Evolutionary conservation across 2,113 vertebrate species (phyloP).

Genomic region (Chamaetylas fuelleborni): DNA sequence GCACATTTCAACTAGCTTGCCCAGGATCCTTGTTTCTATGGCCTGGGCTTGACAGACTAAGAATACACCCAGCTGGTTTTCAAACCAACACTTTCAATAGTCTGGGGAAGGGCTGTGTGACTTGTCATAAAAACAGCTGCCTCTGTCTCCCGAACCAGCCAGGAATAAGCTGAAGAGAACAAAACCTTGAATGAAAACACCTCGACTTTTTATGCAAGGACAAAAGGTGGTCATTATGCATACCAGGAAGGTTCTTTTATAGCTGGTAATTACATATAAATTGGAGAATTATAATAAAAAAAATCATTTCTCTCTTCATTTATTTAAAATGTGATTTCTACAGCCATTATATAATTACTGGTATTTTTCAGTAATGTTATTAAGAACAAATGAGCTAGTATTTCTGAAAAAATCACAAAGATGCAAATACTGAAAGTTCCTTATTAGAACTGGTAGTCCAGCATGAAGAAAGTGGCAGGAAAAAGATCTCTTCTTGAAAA

Average conservation of each 20-base stretch:
- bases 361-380: constrained; percentile 78
- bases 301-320: constrained; percentile 79
- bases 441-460: constrained; percentile 57
- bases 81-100: constrained; percentile 65
- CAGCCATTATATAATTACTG: constrained; percentile 82
- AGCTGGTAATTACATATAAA: constrained; percentile 83
- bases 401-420: constrained; percentile 74
- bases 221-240: constrained; percentile 84
- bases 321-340: constrained; percentile 79
- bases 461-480: constrained; percentile 25
- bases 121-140: constrained; percentile 77
- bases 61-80: constrained; percentile 77
- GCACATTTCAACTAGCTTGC: constrained; percentile 57
- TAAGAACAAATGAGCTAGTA: constrained; percentile 71
- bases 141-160: constrained; percentile 78
- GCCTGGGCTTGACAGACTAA: constrained; percentile 68
- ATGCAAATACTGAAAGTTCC: constrained; percentile 75
- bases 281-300: constrained; percentile 77
- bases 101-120: constrained; percentile 64
- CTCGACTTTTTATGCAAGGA: constrained; percentile 80
- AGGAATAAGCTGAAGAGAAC: constrained; percentile 79
- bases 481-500: constrained; percentile 43
- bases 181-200: constrained; percentile 82
- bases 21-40: constrained; percentile 61
- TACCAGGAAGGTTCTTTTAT: constrained; percentile 83